These are phyloP conservation scores for Thymelicus lineola DNA, from an alignment of 2,888 invertebrate species.

Conservation along the genomic window DNA sequence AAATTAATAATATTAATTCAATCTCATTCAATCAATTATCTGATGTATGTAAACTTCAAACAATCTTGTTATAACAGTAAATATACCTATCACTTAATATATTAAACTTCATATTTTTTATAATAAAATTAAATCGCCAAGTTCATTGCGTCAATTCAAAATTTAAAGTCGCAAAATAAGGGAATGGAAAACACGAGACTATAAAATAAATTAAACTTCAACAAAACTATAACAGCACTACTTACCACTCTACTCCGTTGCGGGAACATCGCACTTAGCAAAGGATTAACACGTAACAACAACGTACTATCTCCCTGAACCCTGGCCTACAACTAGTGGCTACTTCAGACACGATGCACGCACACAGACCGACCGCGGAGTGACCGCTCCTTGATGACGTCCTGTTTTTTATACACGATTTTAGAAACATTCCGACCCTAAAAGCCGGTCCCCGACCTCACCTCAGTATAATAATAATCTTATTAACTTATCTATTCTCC, in stretches of 20 bases:
- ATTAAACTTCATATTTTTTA: background rate
- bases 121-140: constrained; percentile 27
- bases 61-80: too few species aligned
- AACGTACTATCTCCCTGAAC: constrained; percentile 61
- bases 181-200: background rate
- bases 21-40: too few species aligned
- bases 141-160: background rate
- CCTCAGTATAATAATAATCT: constrained; percentile 81
- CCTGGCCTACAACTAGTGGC: constrained; percentile 55
- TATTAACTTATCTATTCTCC: constrained; percentile 83
- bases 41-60: too few species aligned
- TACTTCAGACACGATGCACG: constrained; percentile 61
- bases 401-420: constrained; percentile 82
- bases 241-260: constrained; percentile 44
- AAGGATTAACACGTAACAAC: constrained; percentile 9
- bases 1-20: too few species aligned
- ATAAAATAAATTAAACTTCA: background rate
- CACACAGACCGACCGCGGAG: constrained; percentile 75
- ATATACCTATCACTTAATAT: too few species aligned
- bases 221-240: constrained; percentile 9
- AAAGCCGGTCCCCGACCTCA: constrained; percentile 80
- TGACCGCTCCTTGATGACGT: constrained; percentile 77
- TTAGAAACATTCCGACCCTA: constrained; percentile 80
- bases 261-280: constrained; percentile 43
- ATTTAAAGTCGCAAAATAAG: background rate